Evolutionary conservation across 2,113 vertebrate species (phyloP).

Genomic region (Gila orcuttii): DNA sequence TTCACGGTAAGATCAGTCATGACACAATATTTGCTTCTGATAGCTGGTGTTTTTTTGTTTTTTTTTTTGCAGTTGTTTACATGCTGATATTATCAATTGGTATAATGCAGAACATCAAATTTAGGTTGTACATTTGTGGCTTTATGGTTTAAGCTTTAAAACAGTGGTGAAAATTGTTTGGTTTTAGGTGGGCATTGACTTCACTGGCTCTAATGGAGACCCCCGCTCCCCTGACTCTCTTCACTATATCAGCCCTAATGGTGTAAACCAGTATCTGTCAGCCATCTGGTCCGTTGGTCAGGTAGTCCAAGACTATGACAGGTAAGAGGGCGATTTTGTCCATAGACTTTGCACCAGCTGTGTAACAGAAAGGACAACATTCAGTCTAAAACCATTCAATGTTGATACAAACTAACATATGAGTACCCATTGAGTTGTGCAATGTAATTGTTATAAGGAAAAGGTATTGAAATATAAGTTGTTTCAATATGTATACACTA

Average conservation of each 20-base stretch:
- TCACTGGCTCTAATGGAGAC: constrained; percentile 93
- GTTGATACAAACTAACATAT: neutral
- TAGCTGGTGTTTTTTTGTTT: neutral
- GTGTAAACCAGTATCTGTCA: constrained; percentile 87
- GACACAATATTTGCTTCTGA: neutral
- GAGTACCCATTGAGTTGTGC: neutral
- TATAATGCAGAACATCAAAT: neutral
- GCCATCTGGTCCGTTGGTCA: constrained; percentile 92
- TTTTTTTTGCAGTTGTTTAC: neutral
- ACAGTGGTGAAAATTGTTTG: neutral
- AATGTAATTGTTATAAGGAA: neutral
- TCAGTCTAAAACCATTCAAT: too few relatives aligned
- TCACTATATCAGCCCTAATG: constrained; percentile 88
- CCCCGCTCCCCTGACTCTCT: constrained; percentile 88
- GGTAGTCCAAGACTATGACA: constrained; percentile 93
- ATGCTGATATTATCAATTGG: neutral
- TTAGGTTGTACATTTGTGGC: neutral
- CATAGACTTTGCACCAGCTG: neutral
- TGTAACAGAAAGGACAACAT: too few relatives aligned
- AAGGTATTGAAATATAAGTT: neutral
- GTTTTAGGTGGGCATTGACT: constrained; percentile 89
- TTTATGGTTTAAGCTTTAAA: neutral
- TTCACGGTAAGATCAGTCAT: constrained; percentile 74
- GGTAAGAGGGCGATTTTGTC: constrained; percentile 66
- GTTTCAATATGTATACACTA: neutral